Conservation (phyloP, 1,140 invertebrate genomes). For the Apis florea region DNA sequence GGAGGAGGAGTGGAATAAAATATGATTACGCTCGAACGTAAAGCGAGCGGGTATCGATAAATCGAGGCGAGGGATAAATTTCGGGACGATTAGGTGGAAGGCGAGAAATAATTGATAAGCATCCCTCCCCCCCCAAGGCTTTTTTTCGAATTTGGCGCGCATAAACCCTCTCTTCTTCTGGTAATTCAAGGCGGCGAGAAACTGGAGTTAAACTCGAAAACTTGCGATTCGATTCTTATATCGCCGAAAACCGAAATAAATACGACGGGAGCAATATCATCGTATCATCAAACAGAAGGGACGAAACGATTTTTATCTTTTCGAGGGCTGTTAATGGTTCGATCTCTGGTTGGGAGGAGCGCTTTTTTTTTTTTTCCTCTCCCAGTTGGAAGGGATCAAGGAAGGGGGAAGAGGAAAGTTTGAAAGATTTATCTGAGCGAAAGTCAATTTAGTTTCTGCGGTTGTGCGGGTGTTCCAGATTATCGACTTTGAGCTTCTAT, state of each 20-base stretch:
- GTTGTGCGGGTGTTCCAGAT: neutral
- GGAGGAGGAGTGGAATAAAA: constrained; percentile 38
- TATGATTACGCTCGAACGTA: constrained; percentile 39
- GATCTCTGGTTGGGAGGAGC: neutral
- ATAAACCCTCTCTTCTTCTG: neutral
- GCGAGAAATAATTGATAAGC: constrained; percentile 57
- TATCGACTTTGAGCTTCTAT: neutral
- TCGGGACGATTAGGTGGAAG: constrained; percentile 28
- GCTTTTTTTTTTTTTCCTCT: neutral
- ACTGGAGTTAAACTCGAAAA: constrained; percentile 40
- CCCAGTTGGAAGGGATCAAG: no score
- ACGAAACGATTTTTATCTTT: neutral
- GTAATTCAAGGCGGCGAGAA: neutral
- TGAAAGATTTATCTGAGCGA: neutral
- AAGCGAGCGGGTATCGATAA: constrained; percentile 12
- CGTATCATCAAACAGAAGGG: constrained; percentile 26
- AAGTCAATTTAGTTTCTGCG: neutral
- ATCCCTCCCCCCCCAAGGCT: neutral
- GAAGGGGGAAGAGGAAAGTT: neutral
- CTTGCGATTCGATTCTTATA: constrained; percentile 26
- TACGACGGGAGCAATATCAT: constrained; percentile 11
- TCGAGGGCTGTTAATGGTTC: neutral
- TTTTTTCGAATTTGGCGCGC: constrained; percentile 8
- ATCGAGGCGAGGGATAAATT: constrained; percentile 1
- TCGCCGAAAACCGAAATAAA: constrained; percentile 19